phyloP scores from a whole-genome alignment of 2,888 invertebrate species.

The Nymphalis c-album region DNA sequence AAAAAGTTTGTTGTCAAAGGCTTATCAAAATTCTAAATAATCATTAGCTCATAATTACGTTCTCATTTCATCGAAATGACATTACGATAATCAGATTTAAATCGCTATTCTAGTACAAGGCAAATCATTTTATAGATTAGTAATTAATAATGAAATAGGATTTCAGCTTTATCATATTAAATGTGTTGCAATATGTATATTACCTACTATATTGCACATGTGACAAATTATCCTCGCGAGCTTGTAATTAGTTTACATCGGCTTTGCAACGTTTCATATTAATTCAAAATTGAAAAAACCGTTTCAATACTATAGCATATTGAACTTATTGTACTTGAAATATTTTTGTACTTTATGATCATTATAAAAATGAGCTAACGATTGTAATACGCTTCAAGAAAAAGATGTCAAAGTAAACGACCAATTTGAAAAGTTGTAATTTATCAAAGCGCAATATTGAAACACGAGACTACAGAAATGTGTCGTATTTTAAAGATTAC shows the following conservation, averaged over 20 bases:
- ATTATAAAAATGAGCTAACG: too few species aligned
- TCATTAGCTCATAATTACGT: background rate
- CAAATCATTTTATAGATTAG: background rate
- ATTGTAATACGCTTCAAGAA: background rate
- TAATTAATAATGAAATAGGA: background rate
- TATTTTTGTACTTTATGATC: too few species aligned
- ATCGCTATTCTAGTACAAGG: background rate
- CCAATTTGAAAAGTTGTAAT: background rate
- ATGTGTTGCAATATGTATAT: too few species aligned
- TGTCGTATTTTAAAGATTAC: conserved; percentile 29
- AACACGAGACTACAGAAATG: conserved; percentile 13
- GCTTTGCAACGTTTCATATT: too few species aligned
- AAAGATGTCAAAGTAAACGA: background rate
- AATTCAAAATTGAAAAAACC: too few species aligned
- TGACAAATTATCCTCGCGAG: too few species aligned
- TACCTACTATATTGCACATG: too few species aligned
- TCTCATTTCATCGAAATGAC: conserved; percentile 1
- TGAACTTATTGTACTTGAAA: too few species aligned
- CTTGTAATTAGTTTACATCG: too few species aligned
- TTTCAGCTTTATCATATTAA: background rate
- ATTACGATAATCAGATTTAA: background rate
- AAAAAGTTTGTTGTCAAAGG: too few species aligned
- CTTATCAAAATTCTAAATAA: too few species aligned
- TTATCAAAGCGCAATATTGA: conserved; percentile 8
- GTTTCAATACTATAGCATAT: too few species aligned